phyloP scores from a whole-genome alignment of 2,888 invertebrate species.

The Ophraella communa region DNA sequence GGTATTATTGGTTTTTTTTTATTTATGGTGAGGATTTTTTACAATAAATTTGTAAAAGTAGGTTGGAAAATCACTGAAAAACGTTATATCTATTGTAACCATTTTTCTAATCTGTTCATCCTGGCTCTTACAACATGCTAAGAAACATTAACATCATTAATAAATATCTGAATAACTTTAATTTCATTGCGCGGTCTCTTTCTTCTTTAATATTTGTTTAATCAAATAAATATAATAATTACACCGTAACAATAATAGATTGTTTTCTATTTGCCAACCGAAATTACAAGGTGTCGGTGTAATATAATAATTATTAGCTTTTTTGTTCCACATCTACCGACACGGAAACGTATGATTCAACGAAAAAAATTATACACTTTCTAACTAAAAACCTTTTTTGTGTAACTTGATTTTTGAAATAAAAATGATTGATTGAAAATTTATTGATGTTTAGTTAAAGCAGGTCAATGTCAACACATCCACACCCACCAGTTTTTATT shows the following conservation, averaged over 20 bases:
- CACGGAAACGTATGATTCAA: background rate
- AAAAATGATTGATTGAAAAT: background rate
- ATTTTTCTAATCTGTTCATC: too few species aligned
- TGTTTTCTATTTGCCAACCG: background rate
- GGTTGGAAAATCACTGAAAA: too few species aligned
- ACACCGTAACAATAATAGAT: background rate
- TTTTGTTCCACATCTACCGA: background rate
- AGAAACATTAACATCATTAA: too few species aligned
- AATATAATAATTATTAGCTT: background rate
- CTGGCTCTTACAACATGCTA: too few species aligned
- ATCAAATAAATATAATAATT: background rate
- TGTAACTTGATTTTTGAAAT: background rate
- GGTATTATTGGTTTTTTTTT: too few species aligned
- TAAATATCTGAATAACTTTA: background rate
- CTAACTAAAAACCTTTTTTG: background rate
- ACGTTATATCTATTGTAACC: too few species aligned
- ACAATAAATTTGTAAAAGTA: too few species aligned
- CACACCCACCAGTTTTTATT: background rate
- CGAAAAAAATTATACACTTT: slow-evolving; percentile 4
- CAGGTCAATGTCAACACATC: background rate
- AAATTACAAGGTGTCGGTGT: background rate
- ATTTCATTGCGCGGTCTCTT: background rate
- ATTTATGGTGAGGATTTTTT: too few species aligned
- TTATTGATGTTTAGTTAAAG: background rate
- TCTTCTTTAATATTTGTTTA: background rate